These are phyloP conservation scores for Grus americana DNA, from an alignment of 2,113 vertebrate species.

Conservation along the genomic window DNA sequence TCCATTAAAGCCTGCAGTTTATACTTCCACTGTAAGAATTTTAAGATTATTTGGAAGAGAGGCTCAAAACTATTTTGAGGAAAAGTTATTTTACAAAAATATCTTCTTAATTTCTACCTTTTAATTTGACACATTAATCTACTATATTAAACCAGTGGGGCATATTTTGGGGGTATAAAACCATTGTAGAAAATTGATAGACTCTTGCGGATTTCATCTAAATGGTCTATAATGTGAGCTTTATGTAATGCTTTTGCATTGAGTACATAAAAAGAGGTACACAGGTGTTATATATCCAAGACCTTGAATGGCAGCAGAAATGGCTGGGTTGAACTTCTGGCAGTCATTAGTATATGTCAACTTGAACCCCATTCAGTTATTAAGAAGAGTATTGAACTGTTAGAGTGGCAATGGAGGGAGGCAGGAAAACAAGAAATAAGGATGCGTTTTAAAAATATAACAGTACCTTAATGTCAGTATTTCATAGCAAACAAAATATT, in stretches of 20 bases:
- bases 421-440: neutral
- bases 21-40: neutral
- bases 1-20: neutral
- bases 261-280: neutral
- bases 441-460: neutral
- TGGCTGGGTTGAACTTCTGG: neutral
- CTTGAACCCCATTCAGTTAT: neutral
- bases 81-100: neutral
- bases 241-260: neutral
- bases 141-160: neutral
- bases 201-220: neutral
- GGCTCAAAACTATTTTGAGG: neutral
- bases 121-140: neutral
- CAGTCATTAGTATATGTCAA: neutral
- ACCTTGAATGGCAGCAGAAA: neutral
- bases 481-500: neutral
- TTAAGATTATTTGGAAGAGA: neutral
- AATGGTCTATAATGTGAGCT: neutral
- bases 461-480: neutral
- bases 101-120: neutral
- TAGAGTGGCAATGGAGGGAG: neutral
- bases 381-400: neutral
- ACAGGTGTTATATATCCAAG: neutral
- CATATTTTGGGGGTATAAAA: neutral
- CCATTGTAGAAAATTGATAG: neutral